Evolutionary conservation across 2,888 invertebrate species (phyloP).

Genomic region (Microctonus hyperodae): DNA sequence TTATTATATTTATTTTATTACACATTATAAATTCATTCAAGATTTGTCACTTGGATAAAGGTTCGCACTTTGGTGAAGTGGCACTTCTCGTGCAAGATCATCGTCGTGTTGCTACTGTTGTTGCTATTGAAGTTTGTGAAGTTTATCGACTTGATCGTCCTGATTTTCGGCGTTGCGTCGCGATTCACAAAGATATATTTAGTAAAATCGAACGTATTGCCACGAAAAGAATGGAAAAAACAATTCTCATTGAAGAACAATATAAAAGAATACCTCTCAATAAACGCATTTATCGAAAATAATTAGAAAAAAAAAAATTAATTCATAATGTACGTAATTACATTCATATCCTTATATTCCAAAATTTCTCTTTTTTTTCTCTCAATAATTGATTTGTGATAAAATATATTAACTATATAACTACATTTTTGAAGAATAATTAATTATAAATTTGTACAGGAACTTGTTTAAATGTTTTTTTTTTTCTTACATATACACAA

Average conservation of each 20-base stretch:
- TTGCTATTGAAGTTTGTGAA: constrained; percentile 70
- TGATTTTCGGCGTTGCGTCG: constrained; percentile 64
- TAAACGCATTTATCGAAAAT: neutral
- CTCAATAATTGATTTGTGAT: neutral
- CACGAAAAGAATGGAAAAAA: constrained; percentile 57
- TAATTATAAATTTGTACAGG: neutral
- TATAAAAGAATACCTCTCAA: constrained; percentile 40
- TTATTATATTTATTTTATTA: neutral
- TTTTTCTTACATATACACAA: neutral
- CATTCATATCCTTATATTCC: neutral
- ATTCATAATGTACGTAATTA: no score
- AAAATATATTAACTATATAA: neutral
- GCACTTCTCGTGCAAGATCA: constrained; percentile 68
- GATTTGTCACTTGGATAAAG: constrained; percentile 68
- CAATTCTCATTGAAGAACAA: constrained; percentile 57
- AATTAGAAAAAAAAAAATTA: neutral
- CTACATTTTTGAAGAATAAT: neutral
- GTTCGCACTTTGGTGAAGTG: constrained; percentile 71
- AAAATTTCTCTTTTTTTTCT: neutral
- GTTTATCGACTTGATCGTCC: constrained; percentile 67
- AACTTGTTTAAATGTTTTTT: neutral
- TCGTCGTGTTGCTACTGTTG: constrained; percentile 67
- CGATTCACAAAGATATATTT: constrained; percentile 52
- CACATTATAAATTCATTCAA: constrained; percentile 33
- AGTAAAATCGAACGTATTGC: constrained; percentile 58